Conservation (phyloP, 2,888 invertebrate genomes). For the Amblyteles armatorius region DNA sequence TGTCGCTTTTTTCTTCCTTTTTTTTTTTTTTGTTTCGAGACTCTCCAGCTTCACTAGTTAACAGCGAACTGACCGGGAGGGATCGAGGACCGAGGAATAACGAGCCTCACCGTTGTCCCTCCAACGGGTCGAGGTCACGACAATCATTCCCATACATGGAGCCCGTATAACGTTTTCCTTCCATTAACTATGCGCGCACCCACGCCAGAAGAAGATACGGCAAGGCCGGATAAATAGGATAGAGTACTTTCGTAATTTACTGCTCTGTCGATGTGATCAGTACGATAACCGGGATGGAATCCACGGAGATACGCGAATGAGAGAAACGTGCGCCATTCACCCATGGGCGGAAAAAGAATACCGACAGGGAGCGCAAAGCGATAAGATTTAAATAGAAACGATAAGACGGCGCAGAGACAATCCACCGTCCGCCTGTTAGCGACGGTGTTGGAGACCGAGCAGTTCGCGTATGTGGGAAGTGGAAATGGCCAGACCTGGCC, state of each 20-base stretch:
- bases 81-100: constrained; percentile 60
- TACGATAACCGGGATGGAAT: constrained; percentile 13
- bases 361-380: neutral
- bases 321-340: neutral
- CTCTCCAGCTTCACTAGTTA: constrained; percentile 43
- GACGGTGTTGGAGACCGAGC: neutral
- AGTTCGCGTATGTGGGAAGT: constrained; percentile 28
- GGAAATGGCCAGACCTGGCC: constrained; percentile 65
- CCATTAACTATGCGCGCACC: constrained; percentile 53
- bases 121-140: constrained; percentile 68
- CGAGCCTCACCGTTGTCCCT: constrained; percentile 68
- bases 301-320: constrained; percentile 24
- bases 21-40: constrained; percentile 14
- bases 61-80: constrained; percentile 51
- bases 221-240: constrained; percentile 28
- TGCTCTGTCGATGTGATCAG: constrained; percentile 2
- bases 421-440: neutral
- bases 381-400: neutral
- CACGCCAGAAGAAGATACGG: constrained; percentile 46
- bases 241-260: constrained; percentile 13
- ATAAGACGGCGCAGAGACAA: neutral
- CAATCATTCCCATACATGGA: constrained; percentile 64
- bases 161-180: constrained; percentile 52
- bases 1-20: neutral
- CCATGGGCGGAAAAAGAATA: neutral